phyloP scores from a whole-genome alignment of 2,888 invertebrate species.

The Hylaea fasciaria region DNA sequence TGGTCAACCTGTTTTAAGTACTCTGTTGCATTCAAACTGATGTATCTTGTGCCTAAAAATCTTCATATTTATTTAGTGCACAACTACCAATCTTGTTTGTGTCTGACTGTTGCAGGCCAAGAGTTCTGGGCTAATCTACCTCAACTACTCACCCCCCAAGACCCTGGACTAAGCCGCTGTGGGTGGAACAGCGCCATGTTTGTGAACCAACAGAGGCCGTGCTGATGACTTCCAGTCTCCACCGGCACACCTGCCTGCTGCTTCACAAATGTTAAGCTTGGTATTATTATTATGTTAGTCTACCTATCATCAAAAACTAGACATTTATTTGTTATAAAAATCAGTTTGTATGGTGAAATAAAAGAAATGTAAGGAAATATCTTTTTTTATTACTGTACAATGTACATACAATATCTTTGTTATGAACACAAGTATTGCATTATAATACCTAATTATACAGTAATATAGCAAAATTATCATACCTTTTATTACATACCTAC shows the following conservation, averaged over 20 bases:
- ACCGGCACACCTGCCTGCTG: background rate
- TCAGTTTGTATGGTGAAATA: conserved; percentile 22
- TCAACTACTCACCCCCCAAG: conserved; percentile 87
- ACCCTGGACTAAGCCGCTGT: conserved; percentile 75
- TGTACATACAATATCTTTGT: too few species aligned
- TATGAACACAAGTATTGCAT: too few species aligned
- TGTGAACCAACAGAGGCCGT: conserved; percentile 12
- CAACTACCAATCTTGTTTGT: too few species aligned
- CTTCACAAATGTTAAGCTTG: conserved; percentile 21
- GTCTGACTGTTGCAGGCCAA: conserved; percentile 80
- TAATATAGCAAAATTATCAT: too few species aligned
- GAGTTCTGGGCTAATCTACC: conserved; percentile 85
- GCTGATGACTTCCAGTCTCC: background rate
- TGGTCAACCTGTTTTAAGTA: too few species aligned
- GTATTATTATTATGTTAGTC: conserved; percentile 21
- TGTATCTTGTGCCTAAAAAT: too few species aligned
- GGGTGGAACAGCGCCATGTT: background rate
- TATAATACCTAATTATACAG: too few species aligned
- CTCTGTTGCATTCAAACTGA: too few species aligned
- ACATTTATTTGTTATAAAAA: conserved; percentile 19
- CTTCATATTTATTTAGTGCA: too few species aligned
- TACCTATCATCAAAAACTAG: conserved; percentile 7
- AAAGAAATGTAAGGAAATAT: conserved; percentile 16
- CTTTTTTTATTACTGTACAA: conserved; percentile 12
- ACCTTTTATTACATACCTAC: too few species aligned